These are phyloP conservation scores for Callipepla squamata DNA, from an alignment of 2,113 vertebrate genomes.

Conservation along the genomic window DNA sequence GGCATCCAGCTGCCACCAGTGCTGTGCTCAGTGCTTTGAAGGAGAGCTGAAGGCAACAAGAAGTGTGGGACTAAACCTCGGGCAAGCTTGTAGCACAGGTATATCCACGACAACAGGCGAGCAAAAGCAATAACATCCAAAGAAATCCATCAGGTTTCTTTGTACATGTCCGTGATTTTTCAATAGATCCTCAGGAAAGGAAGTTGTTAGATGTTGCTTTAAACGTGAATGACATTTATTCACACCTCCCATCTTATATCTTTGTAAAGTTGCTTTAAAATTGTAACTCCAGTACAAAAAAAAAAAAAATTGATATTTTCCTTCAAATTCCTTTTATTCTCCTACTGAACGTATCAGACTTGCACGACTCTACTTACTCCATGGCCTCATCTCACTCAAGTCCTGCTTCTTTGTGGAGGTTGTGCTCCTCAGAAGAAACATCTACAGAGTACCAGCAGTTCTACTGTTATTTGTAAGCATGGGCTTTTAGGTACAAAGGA, in stretches of 20 bases:
- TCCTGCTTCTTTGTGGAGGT: not conserved
- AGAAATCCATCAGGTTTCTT: not conserved
- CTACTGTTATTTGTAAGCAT: not conserved
- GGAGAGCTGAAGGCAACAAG: not conserved
- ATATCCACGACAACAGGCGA: not conserved
- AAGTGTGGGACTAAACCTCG: not conserved
- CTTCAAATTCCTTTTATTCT: not conserved
- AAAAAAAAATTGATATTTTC: not conserved
- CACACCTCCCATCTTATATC: too few species aligned
- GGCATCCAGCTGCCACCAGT: not conserved
- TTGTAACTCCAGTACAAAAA: not conserved
- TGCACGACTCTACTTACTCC: not conserved
- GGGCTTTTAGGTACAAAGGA: not conserved
- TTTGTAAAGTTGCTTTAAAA: not conserved
- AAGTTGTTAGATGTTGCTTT: not conserved
- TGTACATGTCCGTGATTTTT: not conserved
- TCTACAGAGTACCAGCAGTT: rapidly evolving
- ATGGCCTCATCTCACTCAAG: not conserved
- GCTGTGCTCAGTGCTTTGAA: not conserved
- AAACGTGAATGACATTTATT: not conserved
- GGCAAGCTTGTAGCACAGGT: not conserved
- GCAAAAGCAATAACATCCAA: not conserved
- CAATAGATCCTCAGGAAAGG: not conserved
- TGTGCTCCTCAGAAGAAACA: not conserved
- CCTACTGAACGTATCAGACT: not conserved